A percentile compares a stretch with the other conserved stretches of the same genome.
phyloP scores from a whole-genome alignment of 2,888 invertebrate species.

The Sylvicola fuscatus region DNA sequence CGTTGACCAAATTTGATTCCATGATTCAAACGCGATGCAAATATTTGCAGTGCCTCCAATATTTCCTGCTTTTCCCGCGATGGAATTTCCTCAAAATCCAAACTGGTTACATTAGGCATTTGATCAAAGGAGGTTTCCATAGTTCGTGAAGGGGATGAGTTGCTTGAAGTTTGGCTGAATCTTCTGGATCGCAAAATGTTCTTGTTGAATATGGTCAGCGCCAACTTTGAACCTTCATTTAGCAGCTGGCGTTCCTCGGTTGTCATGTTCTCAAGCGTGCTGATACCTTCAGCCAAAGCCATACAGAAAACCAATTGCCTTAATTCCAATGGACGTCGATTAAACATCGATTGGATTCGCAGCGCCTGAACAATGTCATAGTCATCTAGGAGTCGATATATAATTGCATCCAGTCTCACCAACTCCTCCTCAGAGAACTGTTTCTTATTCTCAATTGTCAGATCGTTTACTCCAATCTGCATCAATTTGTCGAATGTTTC shows the following conservation, averaged over 20 bases:
- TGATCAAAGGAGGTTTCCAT: constrained; percentile 1
- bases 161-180: constrained; percentile 6
- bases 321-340: constrained; percentile 27
- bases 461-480: constrained; percentile 21
- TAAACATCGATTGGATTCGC: constrained; percentile 26
- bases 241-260: constrained; percentile 39
- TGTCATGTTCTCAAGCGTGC: constrained; percentile 33
- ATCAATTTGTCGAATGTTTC: constrained; percentile 23
- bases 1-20: constrained; percentile 31
- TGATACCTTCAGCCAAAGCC: constrained; percentile 36
- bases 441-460: constrained; percentile 12
- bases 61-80: constrained; percentile 22
- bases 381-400: constrained; percentile 29
- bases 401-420: constrained; percentile 20
- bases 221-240: constrained; percentile 21
- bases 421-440: constrained; percentile 16
- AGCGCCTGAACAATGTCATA: constrained; percentile 35
- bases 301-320: constrained; percentile 36
- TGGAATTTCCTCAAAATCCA: constrained; percentile 22
- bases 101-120: constrained; percentile 9
- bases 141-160: constrained; percentile 3
- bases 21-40: constrained; percentile 29
- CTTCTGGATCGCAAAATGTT: constrained; percentile 18
- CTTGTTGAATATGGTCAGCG: constrained; percentile 21
- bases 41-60: constrained; percentile 24